Base-by-base conservation (phyloP, 1,140 invertebrate species). In the Diachasmimorpha longicaudata region DNA sequence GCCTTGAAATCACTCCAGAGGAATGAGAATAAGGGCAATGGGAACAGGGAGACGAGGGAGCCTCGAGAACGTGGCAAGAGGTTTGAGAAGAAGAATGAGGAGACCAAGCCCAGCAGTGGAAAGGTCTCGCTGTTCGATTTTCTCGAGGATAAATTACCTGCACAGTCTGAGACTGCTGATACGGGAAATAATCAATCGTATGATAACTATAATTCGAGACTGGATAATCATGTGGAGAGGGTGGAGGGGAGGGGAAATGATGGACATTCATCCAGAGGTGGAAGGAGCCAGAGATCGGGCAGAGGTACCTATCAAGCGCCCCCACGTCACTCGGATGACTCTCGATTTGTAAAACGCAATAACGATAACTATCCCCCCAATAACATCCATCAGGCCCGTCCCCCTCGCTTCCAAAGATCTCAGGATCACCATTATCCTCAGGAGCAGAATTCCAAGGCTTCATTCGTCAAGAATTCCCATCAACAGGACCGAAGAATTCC, bases 71-170 rank as follows among this genome's bases (percentile, higher is more conserved):
- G 87, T 76, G 78, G 79, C 31, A 86, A 87, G 76, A 81, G 87
- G 71, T 85, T 81, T 67, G 91, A 90, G 76, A 93, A 92, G 81
- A 91, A 93, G 80, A 90, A 90, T 72, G 91, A 90, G 72, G 90
- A 91, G 63, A 83, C 84, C 21, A 96, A 95, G 86, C 95, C 95
- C 2, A 94, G 87, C 31, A 89, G 94, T 72, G 95, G 94, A 19
- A 95, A 94, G 85, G 93, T 96, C 0, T 96, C 95, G 0, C 86
- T 97, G 1, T 97, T 97, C 89, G 95, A 96, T 86, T 97, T 96
- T 84, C 89, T 97, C 4, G 95, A 96, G 84, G 93, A 95, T 79
- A 96, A 96, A 89, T 88, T 97, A 23, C 93, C 93, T 63, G 89
- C 92, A 74, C 90, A 92, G 75, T 80, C 82, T 9, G 89, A 88